Percentiles rank a stretch among this genome's conserved stretches.
Evolutionary conservation across 2,888 invertebrate genomes (phyloP).

Genomic region (Plutella xylostella): DNA sequence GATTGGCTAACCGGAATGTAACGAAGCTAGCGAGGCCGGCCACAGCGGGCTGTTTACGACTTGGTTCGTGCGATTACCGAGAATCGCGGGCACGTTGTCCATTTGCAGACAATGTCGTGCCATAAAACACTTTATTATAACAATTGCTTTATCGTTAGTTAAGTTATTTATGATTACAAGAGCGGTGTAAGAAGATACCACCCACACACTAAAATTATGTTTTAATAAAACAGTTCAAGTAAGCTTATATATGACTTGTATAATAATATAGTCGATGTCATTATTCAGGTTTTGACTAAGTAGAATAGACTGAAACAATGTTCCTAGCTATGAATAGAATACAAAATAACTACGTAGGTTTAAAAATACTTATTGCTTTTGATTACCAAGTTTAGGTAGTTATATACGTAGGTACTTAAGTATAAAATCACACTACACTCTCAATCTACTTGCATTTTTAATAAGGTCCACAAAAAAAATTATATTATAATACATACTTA

Average conservation of each 20-base stretch:
- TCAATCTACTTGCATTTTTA: too few relatives aligned
- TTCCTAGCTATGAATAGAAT: neutral
- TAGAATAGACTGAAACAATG: neutral
- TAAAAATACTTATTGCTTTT: neutral
- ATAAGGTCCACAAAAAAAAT: too few relatives aligned
- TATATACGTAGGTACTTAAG: slow-evolving; percentile 12
- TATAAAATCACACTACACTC: slow-evolving; percentile 13
- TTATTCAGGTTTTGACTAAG: too few relatives aligned
- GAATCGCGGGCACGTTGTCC: slow-evolving; percentile 54
- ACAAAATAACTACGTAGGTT: too few relatives aligned
- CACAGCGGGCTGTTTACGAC: slow-evolving; percentile 68
- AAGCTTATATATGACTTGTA: neutral
- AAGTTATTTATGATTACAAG: neutral
- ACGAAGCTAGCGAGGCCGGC: slow-evolving; percentile 63
- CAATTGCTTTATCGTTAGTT: slow-evolving; percentile 7
- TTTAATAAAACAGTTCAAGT: slow-evolving; percentile 6
- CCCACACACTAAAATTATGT: neutral
- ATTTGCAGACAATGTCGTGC: slow-evolving; percentile 27
- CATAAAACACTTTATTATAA: slow-evolving; percentile 9
- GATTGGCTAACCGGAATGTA: slow-evolving; percentile 53
- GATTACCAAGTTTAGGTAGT: slow-evolving; percentile 7
- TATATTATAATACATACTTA: too few relatives aligned
- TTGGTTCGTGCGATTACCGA: slow-evolving; percentile 63
- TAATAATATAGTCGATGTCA: too few relatives aligned
- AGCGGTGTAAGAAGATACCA: neutral